Percentiles rank a stretch among this genome's conserved stretches.
Evolutionary conservation across 1,140 invertebrate species (phyloP).

Genomic region (Leguminivora glycinivorella): DNA sequence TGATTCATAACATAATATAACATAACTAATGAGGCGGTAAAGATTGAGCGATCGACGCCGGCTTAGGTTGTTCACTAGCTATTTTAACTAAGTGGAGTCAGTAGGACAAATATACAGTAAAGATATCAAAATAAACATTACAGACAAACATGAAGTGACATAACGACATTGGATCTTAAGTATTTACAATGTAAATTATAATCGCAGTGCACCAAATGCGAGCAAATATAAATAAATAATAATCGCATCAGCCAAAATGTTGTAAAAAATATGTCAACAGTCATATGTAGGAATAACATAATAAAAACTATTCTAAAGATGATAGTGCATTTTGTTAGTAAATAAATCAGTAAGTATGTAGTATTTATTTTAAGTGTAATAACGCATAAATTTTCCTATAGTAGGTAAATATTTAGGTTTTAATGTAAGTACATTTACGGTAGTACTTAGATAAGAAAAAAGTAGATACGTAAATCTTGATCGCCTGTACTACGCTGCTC

Average conservation of each 20-base stretch:
- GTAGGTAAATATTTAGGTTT: neutral
- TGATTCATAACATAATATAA: no score
- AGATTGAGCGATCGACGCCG: slow-evolving; percentile 17
- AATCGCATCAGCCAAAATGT: slow-evolving; percentile 16
- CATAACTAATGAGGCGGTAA: neutral
- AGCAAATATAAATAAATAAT: slow-evolving; percentile 3
- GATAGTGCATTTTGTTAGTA: neutral
- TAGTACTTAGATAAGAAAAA: neutral
- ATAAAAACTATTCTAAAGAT: neutral
- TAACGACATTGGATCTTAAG: neutral
- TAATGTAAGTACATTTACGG: no score
- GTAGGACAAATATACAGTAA: neutral
- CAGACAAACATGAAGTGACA: neutral
- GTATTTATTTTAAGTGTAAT: neutral
- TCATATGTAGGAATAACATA: no score
- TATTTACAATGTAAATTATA: neutral
- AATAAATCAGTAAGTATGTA: neutral
- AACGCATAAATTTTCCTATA: neutral
- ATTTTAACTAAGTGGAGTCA: neutral
- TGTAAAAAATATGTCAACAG: slow-evolving; percentile 13
- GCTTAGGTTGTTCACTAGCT: neutral
- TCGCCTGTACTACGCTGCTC: neutral
- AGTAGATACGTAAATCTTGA: slow-evolving; percentile 7
- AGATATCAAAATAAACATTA: neutral
- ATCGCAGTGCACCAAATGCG: slow-evolving; percentile 18